Evolutionary conservation across 2,113 vertebrate species (phyloP), one percentile per base, ranked within the genome.

Genomic region (Odobenus rosmarus): DNA sequence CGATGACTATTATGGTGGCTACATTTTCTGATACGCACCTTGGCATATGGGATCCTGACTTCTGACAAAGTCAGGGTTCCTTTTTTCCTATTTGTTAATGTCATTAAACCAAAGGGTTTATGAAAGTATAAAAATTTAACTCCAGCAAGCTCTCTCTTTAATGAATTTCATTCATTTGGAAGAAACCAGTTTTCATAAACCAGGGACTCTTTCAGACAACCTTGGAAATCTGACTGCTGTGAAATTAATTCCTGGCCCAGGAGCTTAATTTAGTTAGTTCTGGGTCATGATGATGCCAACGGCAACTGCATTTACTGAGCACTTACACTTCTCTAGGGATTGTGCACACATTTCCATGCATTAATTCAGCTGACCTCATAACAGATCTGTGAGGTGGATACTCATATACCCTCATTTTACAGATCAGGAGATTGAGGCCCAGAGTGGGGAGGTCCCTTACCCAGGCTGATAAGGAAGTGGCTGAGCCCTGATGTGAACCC

Each of bases 91-190:
- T 67, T 80, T 61, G 49, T 90, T 91, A 55, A 69, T 77, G 51
- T 69, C 83, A 89, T 86, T 97, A 85, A 88, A 91, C 51, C 39
- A 87, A 87, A 87, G 36, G 21, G 28, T 42, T 91, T 89, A 28
- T 85, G 26, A 88, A 92, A 36, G 7, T 28, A 36, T 42, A 49
- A 62, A 64, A 28, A 9, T 26, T 88, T 74, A 96, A 76, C 39
- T 79, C 53, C 42, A 88, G 36, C 74, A n/a, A 92, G 28, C 31
- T 80, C 7, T 77, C 7, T 76, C 16, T 85, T 97, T 51, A 82
- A 33, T 95, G 92, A 88, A 2, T 84, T 87, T 91, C 31, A 84
- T 87, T 79, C n/a, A 53, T 88, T 85, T 67, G 62, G 77, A 42
- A 95, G 88, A 71, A 86, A 55, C 13, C 6, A 79, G 16, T 26